A percentile compares a stretch with the other conserved stretches of the same genome.
These are phyloP conservation scores for Eupithecia tripunctaria DNA, from an alignment of 2,888 invertebrate genomes.

Conservation along the genomic window DNA sequence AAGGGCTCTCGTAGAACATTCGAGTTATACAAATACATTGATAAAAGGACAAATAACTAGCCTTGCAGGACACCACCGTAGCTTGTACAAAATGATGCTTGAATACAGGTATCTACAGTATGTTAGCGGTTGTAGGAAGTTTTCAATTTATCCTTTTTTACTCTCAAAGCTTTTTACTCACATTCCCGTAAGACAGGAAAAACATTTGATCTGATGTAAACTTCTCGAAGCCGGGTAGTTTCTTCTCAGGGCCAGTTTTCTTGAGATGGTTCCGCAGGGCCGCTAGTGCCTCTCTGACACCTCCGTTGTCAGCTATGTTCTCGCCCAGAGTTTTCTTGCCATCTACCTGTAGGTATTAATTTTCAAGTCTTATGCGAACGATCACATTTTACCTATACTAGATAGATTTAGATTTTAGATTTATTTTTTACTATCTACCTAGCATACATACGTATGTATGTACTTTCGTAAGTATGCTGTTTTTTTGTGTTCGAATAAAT, in stretches of 20 bases:
- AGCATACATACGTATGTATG: too few relatives aligned
- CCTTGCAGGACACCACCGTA: background rate
- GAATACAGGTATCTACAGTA: too few relatives aligned
- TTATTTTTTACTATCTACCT: too few relatives aligned
- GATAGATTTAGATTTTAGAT: too few relatives aligned
- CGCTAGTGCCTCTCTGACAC: slow-evolving; percentile 88
- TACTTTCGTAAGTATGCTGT: background rate
- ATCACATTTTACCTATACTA: background rate
- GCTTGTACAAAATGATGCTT: background rate
- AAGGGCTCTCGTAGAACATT: too few relatives aligned
- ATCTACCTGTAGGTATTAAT: slow-evolving; percentile 82
- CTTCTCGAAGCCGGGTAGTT: slow-evolving; percentile 89
- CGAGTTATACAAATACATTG: background rate
- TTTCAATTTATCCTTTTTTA: background rate
- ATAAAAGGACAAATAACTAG: background rate
- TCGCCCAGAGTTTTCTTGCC: slow-evolving; percentile 91
- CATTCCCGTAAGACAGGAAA: slow-evolving; percentile 92
- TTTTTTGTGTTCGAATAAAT: background rate
- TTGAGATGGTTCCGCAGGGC: slow-evolving; percentile 86
- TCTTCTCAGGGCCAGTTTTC: slow-evolving; percentile 84
- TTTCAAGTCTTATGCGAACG: background rate
- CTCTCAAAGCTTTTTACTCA: slow-evolving; percentile 67
- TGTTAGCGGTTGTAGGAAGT: too few relatives aligned
- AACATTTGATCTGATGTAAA: slow-evolving; percentile 90
- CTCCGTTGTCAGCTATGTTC: slow-evolving; percentile 94